Percentiles rank a stretch among this genome's conserved stretches.
Conservation (phyloP, 2,113 vertebrate genomes). For the Chunga burmeisteri region DNA sequence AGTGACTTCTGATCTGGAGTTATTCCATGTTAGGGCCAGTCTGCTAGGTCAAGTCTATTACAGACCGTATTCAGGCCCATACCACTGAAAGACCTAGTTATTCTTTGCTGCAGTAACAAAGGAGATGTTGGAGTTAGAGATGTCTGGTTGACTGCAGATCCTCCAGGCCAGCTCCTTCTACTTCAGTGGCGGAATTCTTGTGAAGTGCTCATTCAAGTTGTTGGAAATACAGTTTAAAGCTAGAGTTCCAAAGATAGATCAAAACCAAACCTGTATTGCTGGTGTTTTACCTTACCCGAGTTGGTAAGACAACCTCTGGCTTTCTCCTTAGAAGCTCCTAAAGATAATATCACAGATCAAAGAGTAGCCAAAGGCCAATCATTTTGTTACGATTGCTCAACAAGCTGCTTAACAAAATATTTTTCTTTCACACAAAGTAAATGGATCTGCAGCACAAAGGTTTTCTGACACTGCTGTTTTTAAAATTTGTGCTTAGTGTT, state of each 20-base stretch:
- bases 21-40: not conserved
- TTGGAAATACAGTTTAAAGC: not conserved
- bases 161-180: not conserved
- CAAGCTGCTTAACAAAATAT: constrained; percentile 16
- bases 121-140: not conserved
- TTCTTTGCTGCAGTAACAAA: not conserved
- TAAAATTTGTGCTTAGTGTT: not conserved
- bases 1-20: not conserved
- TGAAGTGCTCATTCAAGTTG: not conserved
- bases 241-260: not conserved
- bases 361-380: constrained; percentile 20
- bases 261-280: not conserved
- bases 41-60: not conserved
- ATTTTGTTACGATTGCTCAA: constrained; percentile 17
- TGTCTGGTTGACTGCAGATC: not conserved
- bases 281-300: not conserved
- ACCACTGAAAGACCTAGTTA: not conserved
- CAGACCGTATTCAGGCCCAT: accelerated
- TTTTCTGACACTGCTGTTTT: not conserved
- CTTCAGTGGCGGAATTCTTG: not conserved
- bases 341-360: not conserved
- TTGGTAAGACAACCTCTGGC: not conserved
- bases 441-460: not conserved
- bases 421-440: not conserved
- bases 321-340: not conserved